A percentile compares a stretch with the other conserved stretches of the same genome.
These are phyloP conservation scores for Hormiphora californensis DNA, from an alignment of 37 sponge, comb jelly and placozoan genomes.

Conservation along the genomic window DNA sequence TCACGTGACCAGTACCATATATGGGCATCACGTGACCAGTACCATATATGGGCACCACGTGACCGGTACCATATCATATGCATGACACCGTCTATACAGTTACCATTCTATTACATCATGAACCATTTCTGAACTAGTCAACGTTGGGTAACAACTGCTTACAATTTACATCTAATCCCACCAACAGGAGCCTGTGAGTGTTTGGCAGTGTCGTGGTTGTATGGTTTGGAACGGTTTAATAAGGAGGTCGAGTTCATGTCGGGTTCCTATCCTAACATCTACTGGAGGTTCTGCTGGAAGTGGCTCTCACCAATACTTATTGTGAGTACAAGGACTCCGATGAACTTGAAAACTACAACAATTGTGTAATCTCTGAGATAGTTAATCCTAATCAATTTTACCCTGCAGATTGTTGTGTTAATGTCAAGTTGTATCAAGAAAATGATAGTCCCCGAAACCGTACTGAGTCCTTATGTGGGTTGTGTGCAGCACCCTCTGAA, in stretches of 20 bases:
- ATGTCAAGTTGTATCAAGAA: conserved; percentile 4
- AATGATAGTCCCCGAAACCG: conserved; percentile 17
- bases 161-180: neutral
- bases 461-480: neutral
- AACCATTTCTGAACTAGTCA: too few relatives aligned
- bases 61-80: too few relatives aligned
- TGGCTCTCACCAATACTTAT: neutral
- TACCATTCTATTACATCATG: too few relatives aligned
- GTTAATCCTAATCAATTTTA: neutral
- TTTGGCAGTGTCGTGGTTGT: neutral
- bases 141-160: too few relatives aligned
- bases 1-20: too few relatives aligned
- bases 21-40: too few relatives aligned
- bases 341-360: too few relatives aligned
- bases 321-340: neutral
- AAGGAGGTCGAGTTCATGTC: conserved; percentile 33
- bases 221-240: neutral
- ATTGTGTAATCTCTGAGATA: neutral
- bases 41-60: too few relatives aligned
- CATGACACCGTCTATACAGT: too few relatives aligned
- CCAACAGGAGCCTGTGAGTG: neutral
- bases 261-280: neutral
- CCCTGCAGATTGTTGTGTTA: neutral
- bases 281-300: conserved; percentile 39
- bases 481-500: neutral